Conservation (phyloP, 2,797 vertebrate genomes). For the Poecilia picta region DNA sequence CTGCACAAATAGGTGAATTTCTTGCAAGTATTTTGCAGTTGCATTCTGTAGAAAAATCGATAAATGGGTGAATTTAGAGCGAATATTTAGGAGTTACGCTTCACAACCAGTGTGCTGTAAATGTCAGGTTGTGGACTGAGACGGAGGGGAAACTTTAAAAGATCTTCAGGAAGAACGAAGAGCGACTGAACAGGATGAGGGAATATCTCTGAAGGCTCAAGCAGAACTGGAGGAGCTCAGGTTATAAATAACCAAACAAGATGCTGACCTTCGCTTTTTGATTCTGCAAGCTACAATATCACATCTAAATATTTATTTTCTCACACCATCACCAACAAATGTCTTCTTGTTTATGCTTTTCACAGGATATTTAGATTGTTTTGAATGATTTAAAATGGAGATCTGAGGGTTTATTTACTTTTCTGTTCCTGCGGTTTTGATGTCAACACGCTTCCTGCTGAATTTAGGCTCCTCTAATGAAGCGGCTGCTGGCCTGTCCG, state of each 20-base stretch:
- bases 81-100: no score
- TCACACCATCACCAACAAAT: no score
- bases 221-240: not conserved
- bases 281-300: not conserved
- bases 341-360: no score
- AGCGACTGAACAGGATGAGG: not conserved
- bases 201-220: not conserved
- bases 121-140: not conserved
- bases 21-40: no score
- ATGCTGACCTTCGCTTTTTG: not conserved
- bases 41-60: no score
- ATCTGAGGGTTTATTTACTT: not conserved
- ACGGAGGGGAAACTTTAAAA: not conserved
- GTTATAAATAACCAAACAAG: not conserved
- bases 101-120: not conserved
- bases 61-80: no score
- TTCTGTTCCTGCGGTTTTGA: slow-evolving; percentile 10
- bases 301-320: no score
- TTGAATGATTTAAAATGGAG: not conserved
- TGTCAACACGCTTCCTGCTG: slow-evolving; percentile 51
- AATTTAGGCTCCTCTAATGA: slow-evolving; percentile 65
- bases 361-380: no score
- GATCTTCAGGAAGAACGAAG: not conserved
- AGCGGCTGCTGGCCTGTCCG: slow-evolving; percentile 42
- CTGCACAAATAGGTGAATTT: no score